Percentiles rank a stretch among this genome's conserved stretches.
Evolutionary conservation across 2,888 invertebrate species (phyloP).

Genomic region (Conomelus anceps): DNA sequence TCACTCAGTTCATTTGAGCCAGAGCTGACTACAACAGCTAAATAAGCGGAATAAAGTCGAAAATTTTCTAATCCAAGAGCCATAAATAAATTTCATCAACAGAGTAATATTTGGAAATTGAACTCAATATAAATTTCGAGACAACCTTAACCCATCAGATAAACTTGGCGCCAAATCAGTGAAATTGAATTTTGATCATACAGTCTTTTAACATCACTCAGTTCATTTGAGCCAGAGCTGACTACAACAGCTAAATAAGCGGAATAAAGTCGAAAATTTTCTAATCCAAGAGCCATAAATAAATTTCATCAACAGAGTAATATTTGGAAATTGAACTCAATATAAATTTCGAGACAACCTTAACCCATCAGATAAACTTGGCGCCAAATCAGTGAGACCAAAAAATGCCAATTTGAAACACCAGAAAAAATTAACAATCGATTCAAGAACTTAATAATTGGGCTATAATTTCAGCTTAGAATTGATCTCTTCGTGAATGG

Average conservation of each 20-base stretch:
- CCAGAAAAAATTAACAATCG: neutral
- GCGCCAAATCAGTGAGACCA: neutral
- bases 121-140: neutral
- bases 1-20: neutral
- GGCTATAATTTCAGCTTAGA: neutral
- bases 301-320: neutral
- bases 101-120: neutral
- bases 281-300: neutral
- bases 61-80: neutral
- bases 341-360: neutral
- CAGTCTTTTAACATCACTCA: neutral
- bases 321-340: neutral
- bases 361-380: neutral
- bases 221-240: neutral
- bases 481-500: neutral
- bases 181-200: neutral
- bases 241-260: neutral
- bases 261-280: neutral
- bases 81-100: neutral
- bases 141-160: neutral
- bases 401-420: neutral
- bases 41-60: neutral
- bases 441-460: neutral
- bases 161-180: neutral
- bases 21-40: neutral